These are phyloP conservation scores for Mobula hypostoma DNA, from an alignment of 2,113 vertebrate genomes.

Conservation along the genomic window DNA sequence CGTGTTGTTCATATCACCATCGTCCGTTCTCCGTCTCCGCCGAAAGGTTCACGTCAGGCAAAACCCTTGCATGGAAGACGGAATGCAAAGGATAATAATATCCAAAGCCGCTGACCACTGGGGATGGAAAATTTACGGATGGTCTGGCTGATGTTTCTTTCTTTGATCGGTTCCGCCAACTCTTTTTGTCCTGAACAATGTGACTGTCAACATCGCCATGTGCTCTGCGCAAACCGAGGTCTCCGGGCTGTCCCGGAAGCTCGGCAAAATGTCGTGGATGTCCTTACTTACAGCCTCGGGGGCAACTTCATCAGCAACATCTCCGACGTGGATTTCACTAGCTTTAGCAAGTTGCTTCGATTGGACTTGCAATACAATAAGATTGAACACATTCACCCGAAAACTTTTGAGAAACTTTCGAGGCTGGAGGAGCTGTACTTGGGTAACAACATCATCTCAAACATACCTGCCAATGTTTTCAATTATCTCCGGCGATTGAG, in stretches of 20 bases:
- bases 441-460: conserved; percentile 79
- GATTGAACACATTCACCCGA: conserved; percentile 72
- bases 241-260: conserved; percentile 70
- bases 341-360: conserved; percentile 67
- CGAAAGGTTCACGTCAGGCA: neutral
- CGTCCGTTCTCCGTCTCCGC: neutral
- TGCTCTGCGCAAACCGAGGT: conserved; percentile 86
- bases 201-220: conserved; percentile 84
- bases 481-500: conserved; percentile 69
- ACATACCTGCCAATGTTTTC: conserved; percentile 65
- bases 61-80: conserved; percentile 36
- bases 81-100: conserved; percentile 41
- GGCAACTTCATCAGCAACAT: conserved; percentile 88
- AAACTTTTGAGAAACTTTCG: conserved; percentile 75
- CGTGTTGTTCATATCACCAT: neutral
- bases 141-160: conserved; percentile 53
- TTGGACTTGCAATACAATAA: conserved; percentile 89
- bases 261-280: conserved; percentile 55
- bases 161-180: conserved; percentile 45
- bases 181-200: conserved; percentile 77
- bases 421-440: conserved; percentile 83
- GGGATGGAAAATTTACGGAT: conserved; percentile 57
- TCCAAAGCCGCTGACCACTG: conserved; percentile 33
- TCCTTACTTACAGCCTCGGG: conserved; percentile 79
- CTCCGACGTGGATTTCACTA: conserved; percentile 73